phyloP scores from a whole-genome alignment of 1,140 invertebrate genomes.

The Rhysida immarginata region DNA sequence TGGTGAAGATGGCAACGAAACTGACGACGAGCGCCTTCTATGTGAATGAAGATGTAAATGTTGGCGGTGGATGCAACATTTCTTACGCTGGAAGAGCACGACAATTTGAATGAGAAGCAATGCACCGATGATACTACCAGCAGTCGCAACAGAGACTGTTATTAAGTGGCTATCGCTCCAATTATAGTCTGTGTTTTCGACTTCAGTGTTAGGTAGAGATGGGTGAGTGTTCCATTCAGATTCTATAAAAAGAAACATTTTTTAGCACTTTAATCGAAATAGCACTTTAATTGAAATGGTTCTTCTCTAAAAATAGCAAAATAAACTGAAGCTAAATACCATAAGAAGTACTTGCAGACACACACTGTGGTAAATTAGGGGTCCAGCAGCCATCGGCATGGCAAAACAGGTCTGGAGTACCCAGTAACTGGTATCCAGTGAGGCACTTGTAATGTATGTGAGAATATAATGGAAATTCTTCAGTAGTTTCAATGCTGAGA shows the following conservation, averaged over 20 bases:
- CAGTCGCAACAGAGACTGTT: slow-evolving; percentile 25
- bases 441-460: slow-evolving; percentile 31
- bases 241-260: no score
- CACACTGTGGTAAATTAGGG: slow-evolving; percentile 26
- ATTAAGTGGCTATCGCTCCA: neutral
- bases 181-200: no score
- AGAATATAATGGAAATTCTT: slow-evolving; percentile 20
- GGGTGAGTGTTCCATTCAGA: no score
- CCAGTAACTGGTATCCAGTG: slow-evolving; percentile 29
- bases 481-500: neutral
- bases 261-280: no score
- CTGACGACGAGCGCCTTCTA: slow-evolving; percentile 11
- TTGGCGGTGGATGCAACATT: neutral
- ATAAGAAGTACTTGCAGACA: slow-evolving; percentile 3
- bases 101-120: slow-evolving; percentile 27
- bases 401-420: slow-evolving; percentile 28
- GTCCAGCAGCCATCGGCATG: slow-evolving; percentile 31
- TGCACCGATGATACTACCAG: slow-evolving; percentile 26
- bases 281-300: no score
- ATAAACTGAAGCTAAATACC: no score
- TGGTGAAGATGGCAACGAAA: slow-evolving; percentile 2
- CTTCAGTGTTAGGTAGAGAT: no score
- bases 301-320: no score
- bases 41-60: slow-evolving; percentile 11
- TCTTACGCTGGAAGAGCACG: slow-evolving; percentile 19